These are phyloP conservation scores for Alviniconcha strummeri DNA, from an alignment of 2,888 invertebrate species.

Conservation along the genomic window DNA sequence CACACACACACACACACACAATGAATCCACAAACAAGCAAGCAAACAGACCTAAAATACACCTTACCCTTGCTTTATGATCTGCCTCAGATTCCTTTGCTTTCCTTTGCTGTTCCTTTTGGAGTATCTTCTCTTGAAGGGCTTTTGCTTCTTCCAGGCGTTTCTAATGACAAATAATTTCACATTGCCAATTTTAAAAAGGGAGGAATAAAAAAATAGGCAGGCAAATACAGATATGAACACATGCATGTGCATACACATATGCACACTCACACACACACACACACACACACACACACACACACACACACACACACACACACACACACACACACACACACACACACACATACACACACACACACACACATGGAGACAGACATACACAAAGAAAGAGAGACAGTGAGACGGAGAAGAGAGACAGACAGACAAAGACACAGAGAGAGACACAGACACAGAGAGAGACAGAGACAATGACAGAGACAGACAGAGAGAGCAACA, in stretches of 20 bases:
- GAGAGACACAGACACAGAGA: background rate
- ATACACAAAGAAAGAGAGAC: background rate
- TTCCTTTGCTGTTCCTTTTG: slow-evolving; percentile 51
- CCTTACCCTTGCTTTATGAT: slow-evolving; percentile 54
- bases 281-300: slow-evolving; percentile 16
- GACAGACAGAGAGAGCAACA: no score
- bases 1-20: background rate
- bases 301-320: background rate
- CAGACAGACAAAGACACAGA: background rate
- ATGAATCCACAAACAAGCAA: background rate
- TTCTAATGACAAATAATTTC: slow-evolving; percentile 41
- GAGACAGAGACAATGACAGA: background rate
- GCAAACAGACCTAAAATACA: background rate
- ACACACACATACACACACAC: slow-evolving; percentile 6
- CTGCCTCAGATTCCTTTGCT: slow-evolving; percentile 50
- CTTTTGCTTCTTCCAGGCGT: slow-evolving; percentile 56
- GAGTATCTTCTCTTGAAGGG: slow-evolving; percentile 57
- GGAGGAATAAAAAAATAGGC: no score
- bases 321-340: background rate
- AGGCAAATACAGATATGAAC: no score
- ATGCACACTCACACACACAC: slow-evolving; percentile 9
- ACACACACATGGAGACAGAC: background rate
- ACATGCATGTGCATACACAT: background rate
- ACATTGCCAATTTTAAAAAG: no score
- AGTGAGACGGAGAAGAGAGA: no score